Percentiles rank a stretch among this genome's conserved stretches.
These are phyloP conservation scores for Archips xylosteana DNA, from an alignment of 2,888 invertebrate genomes.

Conservation along the genomic window DNA sequence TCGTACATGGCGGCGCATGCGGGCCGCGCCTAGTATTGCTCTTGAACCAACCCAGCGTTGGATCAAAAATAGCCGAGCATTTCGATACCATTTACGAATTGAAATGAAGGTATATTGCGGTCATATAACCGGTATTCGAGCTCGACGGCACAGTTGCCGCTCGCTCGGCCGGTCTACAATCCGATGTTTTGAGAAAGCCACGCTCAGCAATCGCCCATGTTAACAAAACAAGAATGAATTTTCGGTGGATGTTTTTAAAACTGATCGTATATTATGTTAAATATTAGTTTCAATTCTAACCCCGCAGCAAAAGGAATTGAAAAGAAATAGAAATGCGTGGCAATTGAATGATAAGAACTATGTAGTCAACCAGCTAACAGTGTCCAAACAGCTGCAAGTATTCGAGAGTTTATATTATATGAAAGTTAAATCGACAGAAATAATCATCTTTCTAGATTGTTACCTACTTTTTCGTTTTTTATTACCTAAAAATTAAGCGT, in stretches of 20 bases:
- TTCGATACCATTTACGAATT: conserved; percentile 56
- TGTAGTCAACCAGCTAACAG: background rate
- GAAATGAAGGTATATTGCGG: conserved; percentile 79
- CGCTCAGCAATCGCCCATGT: conserved; percentile 75
- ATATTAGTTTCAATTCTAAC: conserved; percentile 17
- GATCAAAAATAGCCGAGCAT: conserved; percentile 54
- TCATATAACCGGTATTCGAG: conserved; percentile 85
- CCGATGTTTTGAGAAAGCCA: conserved; percentile 83
- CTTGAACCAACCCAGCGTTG: conserved; percentile 61
- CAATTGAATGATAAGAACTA: background rate
- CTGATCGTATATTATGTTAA: conserved; percentile 42
- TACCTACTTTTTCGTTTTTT: conserved; percentile 2
- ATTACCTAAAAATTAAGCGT: conserved; percentile 38
- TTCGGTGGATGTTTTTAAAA: conserved; percentile 68
- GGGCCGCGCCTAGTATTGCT: conserved; percentile 42
- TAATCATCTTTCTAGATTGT: conserved; percentile 4
- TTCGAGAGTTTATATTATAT: background rate
- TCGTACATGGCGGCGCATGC: conserved; percentile 63
- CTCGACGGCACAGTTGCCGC: conserved; percentile 72
- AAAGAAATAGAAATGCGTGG: background rate
- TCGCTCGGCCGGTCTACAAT: conserved; percentile 74
- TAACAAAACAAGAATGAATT: conserved; percentile 78
- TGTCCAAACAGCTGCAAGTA: background rate
- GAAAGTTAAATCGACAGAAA: background rate
- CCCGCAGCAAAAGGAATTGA: background rate